Percentiles rank a stretch among this genome's conserved stretches.
Evolutionary conservation across 2,113 vertebrate species (phyloP).

Genomic region (Dendrocopos noguchii): DNA sequence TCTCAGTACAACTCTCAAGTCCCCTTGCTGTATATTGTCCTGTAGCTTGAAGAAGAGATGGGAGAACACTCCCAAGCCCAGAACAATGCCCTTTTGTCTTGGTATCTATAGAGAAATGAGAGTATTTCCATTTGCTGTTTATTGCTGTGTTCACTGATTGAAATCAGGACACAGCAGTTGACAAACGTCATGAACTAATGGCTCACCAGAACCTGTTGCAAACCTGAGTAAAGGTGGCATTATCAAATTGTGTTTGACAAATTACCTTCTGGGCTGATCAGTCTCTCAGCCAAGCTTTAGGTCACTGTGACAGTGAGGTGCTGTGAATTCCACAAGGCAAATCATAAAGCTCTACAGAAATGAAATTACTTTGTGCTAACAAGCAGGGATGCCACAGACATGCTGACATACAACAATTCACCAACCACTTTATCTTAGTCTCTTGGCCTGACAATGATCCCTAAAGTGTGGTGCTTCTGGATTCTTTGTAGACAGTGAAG

Average conservation of each 20-base stretch:
- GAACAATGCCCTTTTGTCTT: neutral
- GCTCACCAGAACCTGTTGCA: neutral
- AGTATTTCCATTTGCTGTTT: neutral
- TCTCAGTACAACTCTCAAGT: rapidly evolving
- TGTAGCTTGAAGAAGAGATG: neutral
- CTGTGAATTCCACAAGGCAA: neutral
- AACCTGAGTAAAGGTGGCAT: neutral
- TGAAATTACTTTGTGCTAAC: neutral
- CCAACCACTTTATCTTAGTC: neutral
- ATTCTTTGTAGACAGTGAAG: neutral
- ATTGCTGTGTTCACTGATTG: neutral
- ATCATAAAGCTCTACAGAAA: neutral
- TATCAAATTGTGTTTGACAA: neutral
- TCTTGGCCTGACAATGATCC: neutral
- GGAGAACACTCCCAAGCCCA: neutral
- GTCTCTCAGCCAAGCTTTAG: neutral
- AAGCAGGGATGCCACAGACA: neutral
- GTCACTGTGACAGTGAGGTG: neutral
- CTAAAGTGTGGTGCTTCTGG: neutral
- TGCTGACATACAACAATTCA: neutral
- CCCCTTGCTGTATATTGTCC: too few relatives aligned
- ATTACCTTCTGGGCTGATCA: neutral
- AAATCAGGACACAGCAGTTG: neutral
- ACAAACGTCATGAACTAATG: neutral
- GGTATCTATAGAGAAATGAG: neutral